Evolutionary conservation across 1,140 invertebrate genomes (phyloP).

Genomic region (Hylaeus volcanicus): DNA sequence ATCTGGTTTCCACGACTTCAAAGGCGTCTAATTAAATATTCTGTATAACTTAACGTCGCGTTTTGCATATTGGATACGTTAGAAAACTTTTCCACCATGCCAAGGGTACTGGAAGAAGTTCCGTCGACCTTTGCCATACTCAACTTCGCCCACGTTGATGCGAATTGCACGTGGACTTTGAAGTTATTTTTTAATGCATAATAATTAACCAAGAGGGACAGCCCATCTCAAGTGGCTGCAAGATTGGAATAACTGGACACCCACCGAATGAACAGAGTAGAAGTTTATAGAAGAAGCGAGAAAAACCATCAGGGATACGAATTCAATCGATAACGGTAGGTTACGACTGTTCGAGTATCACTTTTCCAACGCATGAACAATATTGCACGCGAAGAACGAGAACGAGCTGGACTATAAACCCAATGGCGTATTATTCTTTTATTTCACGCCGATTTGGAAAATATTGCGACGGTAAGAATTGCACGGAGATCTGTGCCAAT

Average conservation of each 20-base stretch:
- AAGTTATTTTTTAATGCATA: too few species aligned
- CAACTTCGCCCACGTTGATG: too few species aligned
- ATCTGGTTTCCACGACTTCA: too few species aligned
- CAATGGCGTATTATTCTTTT: background rate
- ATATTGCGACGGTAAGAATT: background rate
- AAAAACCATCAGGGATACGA: background rate
- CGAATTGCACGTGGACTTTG: too few species aligned
- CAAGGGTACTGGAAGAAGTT: too few species aligned
- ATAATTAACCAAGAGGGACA: too few species aligned
- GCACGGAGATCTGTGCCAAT: background rate
- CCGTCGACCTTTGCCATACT: too few species aligned
- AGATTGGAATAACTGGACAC: background rate
- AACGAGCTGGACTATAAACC: background rate
- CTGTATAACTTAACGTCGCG: background rate
- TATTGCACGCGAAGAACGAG: background rate
- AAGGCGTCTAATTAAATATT: too few species aligned
- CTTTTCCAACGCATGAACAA: background rate
- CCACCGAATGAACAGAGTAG: too few species aligned
- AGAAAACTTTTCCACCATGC: background rate
- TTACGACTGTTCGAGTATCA: background rate
- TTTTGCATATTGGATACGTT: background rate
- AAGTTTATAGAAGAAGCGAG: background rate
- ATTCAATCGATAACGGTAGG: background rate
- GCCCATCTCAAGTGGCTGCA: too few species aligned
- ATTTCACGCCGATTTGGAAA: slow-evolving; percentile 1